Base-by-base conservation (phyloP, 1,140 invertebrate species). In the Danaus melanippus region DNA sequence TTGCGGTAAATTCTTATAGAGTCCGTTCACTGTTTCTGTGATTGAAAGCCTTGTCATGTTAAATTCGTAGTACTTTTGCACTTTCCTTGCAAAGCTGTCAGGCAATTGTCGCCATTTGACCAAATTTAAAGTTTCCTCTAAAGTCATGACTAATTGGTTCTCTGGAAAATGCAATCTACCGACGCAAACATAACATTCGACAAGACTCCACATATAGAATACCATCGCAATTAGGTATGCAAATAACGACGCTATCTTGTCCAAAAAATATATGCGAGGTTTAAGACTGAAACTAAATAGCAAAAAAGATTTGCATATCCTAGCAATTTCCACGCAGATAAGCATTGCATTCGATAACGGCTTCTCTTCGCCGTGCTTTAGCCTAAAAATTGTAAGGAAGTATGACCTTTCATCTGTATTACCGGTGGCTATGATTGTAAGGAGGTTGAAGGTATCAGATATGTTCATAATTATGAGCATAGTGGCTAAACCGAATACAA, bases 231-330 rank as follows among this genome's bases (percentile, higher is more conserved):
- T 41, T 17, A 57, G 10, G 54, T 64, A 72, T 12, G 60, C 42
- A 8, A 58, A 3, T 21, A 76, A 15, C 15, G 60, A 59, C 5
- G 52, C 42, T 15, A 67, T 52, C 44, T 56, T 66, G 50, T 72
- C 66, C n/a, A 61, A 47, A 15, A 56, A 62, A 44, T 58, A 62
- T 4, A 21, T 57, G 11, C 47, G 52, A 21, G 42, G 52, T 11
- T 41, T 52, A 6, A 66, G 17, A 0, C 66, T 63, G 12, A 65
- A 68, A 43, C 64, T 71, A 17, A 68, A 71, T 11, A 71, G 12
- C 8, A 65, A 42, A 11, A 71, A 61, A 2, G 61, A 60, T 17
- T 71, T 71, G 7, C 60, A 64, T 9, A 63, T 57, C 21, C 65
- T 64, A 10, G 58, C 54, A 12, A 70, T 53, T 11, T 69, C 61